Evolutionary conservation across 2,888 invertebrate species (phyloP).

Genomic region (Escarpia spicata): DNA sequence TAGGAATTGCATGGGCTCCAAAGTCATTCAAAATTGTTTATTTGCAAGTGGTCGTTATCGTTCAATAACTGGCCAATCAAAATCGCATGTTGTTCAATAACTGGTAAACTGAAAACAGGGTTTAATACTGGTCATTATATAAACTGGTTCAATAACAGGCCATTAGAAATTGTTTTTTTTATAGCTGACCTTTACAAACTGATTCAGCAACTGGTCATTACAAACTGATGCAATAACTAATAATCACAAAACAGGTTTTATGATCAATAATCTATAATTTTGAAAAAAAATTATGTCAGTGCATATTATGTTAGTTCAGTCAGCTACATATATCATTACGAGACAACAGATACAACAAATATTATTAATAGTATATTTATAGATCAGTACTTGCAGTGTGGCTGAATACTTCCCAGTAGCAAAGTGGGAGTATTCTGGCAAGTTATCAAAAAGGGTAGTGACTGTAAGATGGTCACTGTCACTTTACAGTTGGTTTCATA

Average conservation of each 20-base stretch:
- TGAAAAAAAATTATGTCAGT: neutral
- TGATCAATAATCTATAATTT: neutral
- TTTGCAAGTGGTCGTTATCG: no score
- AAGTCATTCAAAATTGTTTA: no score
- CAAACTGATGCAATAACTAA: neutral
- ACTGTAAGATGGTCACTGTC: neutral
- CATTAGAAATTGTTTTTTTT: neutral
- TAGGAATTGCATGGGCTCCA: no score
- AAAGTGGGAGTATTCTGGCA: neutral
- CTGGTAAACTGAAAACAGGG: no score
- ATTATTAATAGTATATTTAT: neutral
- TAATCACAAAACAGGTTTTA: no score
- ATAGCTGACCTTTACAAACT: neutral
- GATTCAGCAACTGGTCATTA: neutral
- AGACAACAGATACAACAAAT: neutral
- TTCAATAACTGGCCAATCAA: no score
- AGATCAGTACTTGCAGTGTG: neutral
- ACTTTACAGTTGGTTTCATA: neutral
- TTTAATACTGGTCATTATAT: no score
- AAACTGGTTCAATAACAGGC: neutral
- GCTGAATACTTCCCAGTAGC: neutral
- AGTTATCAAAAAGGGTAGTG: neutral
- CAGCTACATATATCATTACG: neutral
- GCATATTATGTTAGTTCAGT: neutral
- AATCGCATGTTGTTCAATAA: no score